A percentile compares a stretch with the other conserved stretches of the same genome.
Evolutionary conservation across 2,113 vertebrate species (phyloP).

Genomic region (Rallus limicola): DNA sequence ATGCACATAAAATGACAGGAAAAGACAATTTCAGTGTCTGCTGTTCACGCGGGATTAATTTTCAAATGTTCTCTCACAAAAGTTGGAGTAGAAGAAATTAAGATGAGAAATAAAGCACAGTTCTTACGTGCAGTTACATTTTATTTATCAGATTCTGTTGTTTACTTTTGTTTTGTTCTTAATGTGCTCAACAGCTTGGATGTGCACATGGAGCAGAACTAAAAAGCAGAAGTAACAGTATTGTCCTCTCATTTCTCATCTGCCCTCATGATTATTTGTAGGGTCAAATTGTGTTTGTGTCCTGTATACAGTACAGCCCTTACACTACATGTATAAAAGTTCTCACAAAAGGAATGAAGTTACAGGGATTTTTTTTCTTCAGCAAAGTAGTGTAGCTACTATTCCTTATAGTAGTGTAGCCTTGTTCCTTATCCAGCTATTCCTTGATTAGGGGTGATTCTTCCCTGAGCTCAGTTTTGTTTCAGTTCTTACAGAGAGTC

Average conservation of each 20-base stretch:
- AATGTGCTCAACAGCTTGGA: background rate
- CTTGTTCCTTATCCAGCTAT: background rate
- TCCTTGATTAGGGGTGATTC: background rate
- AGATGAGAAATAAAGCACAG: background rate
- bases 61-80: background rate
- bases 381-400: too few species aligned
- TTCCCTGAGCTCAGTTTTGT: background rate
- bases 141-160: background rate
- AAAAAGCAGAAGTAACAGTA: background rate
- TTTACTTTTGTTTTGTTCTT: background rate
- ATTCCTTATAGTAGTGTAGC: background rate
- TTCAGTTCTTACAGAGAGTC: background rate
- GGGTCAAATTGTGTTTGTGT: background rate
- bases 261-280: background rate
- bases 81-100: background rate
- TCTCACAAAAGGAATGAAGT: background rate
- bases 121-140: background rate
- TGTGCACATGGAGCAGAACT: background rate
- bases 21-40: background rate
- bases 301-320: background rate
- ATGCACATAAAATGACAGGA: background rate
- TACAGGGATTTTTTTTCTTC: background rate
- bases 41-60: background rate
- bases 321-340: background rate
- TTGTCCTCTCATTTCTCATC: background rate